Conservation (phyloP, 2,888 invertebrate species). For the Ryuthela nishihirai region DNA sequence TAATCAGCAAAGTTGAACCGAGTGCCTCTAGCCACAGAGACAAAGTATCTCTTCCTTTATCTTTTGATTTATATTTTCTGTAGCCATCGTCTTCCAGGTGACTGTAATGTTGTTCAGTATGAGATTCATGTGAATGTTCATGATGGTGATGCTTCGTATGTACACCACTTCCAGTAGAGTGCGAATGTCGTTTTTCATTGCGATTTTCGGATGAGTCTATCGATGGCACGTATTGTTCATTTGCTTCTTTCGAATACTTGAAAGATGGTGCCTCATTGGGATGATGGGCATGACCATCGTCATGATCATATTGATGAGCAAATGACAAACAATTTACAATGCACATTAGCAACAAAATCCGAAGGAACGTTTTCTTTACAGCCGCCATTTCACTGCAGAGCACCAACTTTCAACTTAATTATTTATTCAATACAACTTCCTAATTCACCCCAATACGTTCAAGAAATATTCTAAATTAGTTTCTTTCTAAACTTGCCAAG, state of each 20-base stretch:
- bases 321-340: no score
- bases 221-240: slow-evolving; percentile 47
- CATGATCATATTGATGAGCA: no score
- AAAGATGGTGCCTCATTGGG: slow-evolving; percentile 65
- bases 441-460: no score
- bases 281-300: slow-evolving; percentile 44
- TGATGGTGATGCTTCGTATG: not conserved
- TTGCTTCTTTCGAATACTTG: slow-evolving; percentile 76
- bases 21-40: slow-evolving; percentile 75
- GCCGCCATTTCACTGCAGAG: no score
- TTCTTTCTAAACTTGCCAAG: no score
- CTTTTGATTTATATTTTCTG: not conserved
- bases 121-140: not conserved
- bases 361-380: no score
- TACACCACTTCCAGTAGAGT: slow-evolving; percentile 28
- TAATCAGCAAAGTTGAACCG: slow-evolving; percentile 86
- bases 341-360: no score
- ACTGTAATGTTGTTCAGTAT: not conserved
- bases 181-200: slow-evolving; percentile 13
- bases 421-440: no score
- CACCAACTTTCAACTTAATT: no score
- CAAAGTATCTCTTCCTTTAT: slow-evolving; percentile 1
- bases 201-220: not conserved
- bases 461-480: no score
- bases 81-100: not conserved